Percentiles rank a stretch among this genome's conserved stretches.
Conservation (phyloP, 2,888 invertebrate species). For the Drosophila recens region DNA sequence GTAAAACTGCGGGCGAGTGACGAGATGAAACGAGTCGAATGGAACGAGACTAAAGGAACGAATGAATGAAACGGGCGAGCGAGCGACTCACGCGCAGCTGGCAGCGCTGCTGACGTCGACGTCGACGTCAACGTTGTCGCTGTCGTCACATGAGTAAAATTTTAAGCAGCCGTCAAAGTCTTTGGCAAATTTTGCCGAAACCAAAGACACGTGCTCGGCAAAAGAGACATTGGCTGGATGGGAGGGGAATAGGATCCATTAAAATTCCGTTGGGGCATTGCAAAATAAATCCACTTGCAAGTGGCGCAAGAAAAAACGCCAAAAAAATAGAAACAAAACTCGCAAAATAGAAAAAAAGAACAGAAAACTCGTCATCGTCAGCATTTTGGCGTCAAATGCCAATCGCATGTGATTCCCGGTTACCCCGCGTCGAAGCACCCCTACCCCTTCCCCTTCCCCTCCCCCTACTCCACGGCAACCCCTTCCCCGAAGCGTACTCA, state of each 20-base stretch:
- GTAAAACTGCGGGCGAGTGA: constrained; percentile 35
- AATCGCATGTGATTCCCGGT: constrained; percentile 78
- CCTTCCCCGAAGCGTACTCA: constrained; percentile 6
- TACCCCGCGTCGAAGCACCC: constrained; percentile 7
- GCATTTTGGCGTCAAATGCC: constrained; percentile 79
- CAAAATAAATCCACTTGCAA: constrained; percentile 81
- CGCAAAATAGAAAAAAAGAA: constrained; percentile 8
- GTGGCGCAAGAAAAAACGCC: constrained; percentile 58
- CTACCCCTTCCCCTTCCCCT: rapidly evolving
- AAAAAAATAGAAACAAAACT: constrained; percentile 27
- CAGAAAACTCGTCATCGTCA: constrained; percentile 73
- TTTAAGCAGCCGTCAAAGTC: constrained; percentile 69
- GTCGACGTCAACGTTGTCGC: too few relatives aligned
- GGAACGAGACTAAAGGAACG: constrained; percentile 21
- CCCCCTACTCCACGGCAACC: not conserved
- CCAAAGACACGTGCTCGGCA: constrained; percentile 60
- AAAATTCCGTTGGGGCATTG: constrained; percentile 79
- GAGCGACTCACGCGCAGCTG: constrained; percentile 6
- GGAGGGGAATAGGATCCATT: constrained; percentile 57
- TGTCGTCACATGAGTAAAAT: constrained; percentile 74
- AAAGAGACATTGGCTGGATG: not conserved
- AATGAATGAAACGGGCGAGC: constrained; percentile 15
- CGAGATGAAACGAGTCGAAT: constrained; percentile 8
- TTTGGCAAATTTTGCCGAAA: constrained; percentile 57
- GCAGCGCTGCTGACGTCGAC: constrained; percentile 27